Base-by-base conservation (phyloP, 1,140 invertebrate species). In the Chymomyza costata region DNA sequence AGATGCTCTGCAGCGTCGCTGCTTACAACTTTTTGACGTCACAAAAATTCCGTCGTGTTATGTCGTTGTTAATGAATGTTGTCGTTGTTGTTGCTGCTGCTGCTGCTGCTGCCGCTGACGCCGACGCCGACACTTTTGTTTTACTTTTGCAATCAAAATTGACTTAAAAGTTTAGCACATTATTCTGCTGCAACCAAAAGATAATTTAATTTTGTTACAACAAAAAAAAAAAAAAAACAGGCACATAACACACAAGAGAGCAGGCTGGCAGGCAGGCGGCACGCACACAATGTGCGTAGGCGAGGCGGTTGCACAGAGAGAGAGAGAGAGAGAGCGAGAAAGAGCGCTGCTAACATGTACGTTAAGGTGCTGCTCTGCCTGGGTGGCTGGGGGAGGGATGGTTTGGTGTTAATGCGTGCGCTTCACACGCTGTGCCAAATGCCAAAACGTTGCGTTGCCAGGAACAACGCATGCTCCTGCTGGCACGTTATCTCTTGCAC, bases 401-500 rank as follows among this genome's bases (percentile, higher is more conserved):
- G n/a, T n/a, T n/a, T n/a, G 66, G 62, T 65, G 62, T 65, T 65
- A 61, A 65, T 65, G 62, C 62, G 62, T 65, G 47, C 52, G 62
- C 48, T 65, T 65, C 52, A 65, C 62, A 65, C 62, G 62, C 62
- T 65, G 58, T 56, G 46, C 62, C 62, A 65, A 65, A 65, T 65
- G 54, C 58, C 62, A 51, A 56, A 65, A 47, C 43, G 56, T 64
- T 44, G 54, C 60, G 37, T 31, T 15, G 17, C 10, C 31, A 18
- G 21, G 34, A 28, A n/a, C 40, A 62, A 45, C 58, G 47, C 57
- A 43, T 39, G 38, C 50, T 60, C 19, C 41, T 53, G 41, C 13
- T 14, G 25, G 16, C 38, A 41, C 35, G n/a, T 47, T n/a, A 11
- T 15, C 30, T 15, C 43, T 35, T 13, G 11, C 48, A 19, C 47